Base-by-base conservation (phyloP, 53 echinoderm and acorn worm genomes). In the Antedon mediterranea region DNA sequence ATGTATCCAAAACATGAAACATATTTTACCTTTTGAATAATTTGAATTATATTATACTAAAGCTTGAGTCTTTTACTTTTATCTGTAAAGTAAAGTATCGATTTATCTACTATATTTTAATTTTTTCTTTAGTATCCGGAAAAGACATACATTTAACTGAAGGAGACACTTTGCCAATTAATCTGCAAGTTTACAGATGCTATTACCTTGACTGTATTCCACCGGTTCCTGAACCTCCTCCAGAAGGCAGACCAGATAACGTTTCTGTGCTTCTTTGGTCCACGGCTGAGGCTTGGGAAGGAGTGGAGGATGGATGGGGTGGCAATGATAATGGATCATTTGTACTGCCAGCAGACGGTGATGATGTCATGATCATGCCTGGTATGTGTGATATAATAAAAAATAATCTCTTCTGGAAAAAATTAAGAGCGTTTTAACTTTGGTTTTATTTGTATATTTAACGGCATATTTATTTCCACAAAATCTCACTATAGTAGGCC, bases 171-270 rank as follows among this genome's bases (percentile, higher is more conserved):
- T 57, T 57, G 23, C 14, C 57, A 57, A 73, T 93, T 28, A 70
- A 88, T 77, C 80, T 98, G 72, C 83, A 98, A 33, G 85, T 98
- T 28, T 92, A 90, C 80, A 88, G 90, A 34, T 98, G 92, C 77
- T 98, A 82, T 85, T 98, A 57, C 41, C 34, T 85, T 30, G 83
- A 90, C 34, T 98, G 98, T 79, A 84, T 93, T 37, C 71, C 73
- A n/a, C 98, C 98, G 0, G 85, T 86, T 3, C 93, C 90, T 15
- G 78, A 44, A 27, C 41, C 76, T 13, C 85, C 93, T 31, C 88
- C 90, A 29, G 86, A 31, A 0, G 88, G 86, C 7, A 82, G 90
- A 13, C 92, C 98, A 23, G 83, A 41, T 7, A 83, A 86, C 3
- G 43, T 44, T 43, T 15, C 57, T 57, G 57, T 57, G 15, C 71